phyloP scores from a whole-genome alignment of 1,140 invertebrate species.

The Eumeta japonica region DNA sequence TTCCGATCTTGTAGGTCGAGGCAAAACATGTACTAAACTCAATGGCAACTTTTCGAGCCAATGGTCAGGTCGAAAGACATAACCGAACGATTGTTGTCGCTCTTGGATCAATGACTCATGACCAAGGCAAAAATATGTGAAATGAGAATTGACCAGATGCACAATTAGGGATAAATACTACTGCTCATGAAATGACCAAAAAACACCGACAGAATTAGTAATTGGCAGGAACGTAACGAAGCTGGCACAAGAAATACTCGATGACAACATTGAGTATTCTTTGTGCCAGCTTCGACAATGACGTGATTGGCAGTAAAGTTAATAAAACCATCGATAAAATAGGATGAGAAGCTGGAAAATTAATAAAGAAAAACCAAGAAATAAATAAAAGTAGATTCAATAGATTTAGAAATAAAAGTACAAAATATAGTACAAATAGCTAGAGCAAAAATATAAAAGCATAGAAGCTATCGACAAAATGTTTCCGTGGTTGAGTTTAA shows the following conservation, averaged over 20 bases:
- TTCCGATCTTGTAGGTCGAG: background rate
- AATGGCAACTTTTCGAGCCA: constrained; percentile 2
- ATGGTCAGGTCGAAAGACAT: constrained; percentile 7
- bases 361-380: constrained; percentile 1
- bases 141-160: constrained; percentile 4
- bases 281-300: too few relatives aligned
- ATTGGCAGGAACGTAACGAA: constrained; percentile 3
- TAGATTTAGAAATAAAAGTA: background rate
- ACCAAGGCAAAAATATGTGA: constrained; percentile 13
- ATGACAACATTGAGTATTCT: too few relatives aligned
- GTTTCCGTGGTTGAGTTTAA: background rate
- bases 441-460: constrained; percentile 1
- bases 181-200: constrained; percentile 4
- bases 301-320: constrained; percentile 1
- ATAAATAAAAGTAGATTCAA: constrained; percentile 2
- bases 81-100: constrained; percentile 6
- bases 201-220: constrained; percentile 5
- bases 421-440: background rate
- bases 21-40: constrained; percentile 6
- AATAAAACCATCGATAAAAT: constrained; percentile 2
- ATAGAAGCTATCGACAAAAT: constrained; percentile 3
- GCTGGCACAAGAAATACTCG: constrained; percentile 9
- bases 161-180: constrained; percentile 7
- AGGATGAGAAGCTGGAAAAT: background rate
- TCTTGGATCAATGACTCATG: constrained; percentile 13